Base-by-base conservation (phyloP, 2,797 vertebrate genomes). In the Halcyon chelicuti region DNA sequence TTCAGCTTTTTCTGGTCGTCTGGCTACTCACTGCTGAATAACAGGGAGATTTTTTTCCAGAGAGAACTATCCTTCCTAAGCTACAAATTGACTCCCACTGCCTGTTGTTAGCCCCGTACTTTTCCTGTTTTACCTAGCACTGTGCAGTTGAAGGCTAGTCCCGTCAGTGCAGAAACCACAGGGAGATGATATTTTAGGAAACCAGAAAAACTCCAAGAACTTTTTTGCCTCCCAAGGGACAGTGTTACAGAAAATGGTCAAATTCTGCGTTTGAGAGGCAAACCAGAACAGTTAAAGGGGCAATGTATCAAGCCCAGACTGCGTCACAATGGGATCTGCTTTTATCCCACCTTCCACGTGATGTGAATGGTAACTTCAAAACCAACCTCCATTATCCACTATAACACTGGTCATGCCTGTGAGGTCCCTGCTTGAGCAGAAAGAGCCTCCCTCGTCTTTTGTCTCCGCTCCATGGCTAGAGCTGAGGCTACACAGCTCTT, bases 371-470 rank as follows among this genome's bases (percentile, higher is more conserved):
- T 28, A 37, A 54, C 37, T 22, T 62, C 25, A 63, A 66, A n/a
- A 57, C 35, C 60, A 28, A 52, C 10, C 26, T 52, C 49, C 51
- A 29, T 5, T 23, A 14, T 7, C 52, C 51, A 54, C 1, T 7
- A 19, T 5, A 44, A 66, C 3, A 3, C 26, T 31, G 63, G 25
- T 16, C 46, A 13, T 31, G 12, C 35, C 31, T 0, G 0, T 15
- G 51, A 65, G 18, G 28, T 18, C 49, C 18, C 63, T 42, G n/a
- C 33, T 39, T 20, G 40, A 37, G 62, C 47, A 44, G 35, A 19
- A 55, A 10, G 12, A 61, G 25, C 47, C 14, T 55, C 58, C 55
- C 44, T 29, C 47, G 65, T 40, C 37, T 40, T 35, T 39, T 26
- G 33, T 47, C 46, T 9, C 55, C 35, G 22, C 25, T 40, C 61